Evolutionary conservation across 1,140 invertebrate genomes (phyloP).

Genomic region (Portunus trituberculatus): DNA sequence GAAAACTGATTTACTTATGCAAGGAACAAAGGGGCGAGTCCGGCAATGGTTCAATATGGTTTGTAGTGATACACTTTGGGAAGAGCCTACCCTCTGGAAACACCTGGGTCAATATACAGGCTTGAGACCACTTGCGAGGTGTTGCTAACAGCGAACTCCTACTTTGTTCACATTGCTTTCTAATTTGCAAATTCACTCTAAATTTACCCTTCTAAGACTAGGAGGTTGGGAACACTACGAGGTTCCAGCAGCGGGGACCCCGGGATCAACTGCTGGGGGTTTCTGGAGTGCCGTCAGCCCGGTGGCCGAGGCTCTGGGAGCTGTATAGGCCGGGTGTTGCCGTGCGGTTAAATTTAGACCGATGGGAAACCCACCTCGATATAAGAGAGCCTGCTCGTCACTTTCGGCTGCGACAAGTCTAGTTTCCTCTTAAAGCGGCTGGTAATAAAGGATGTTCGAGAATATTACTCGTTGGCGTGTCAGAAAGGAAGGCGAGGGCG

Average conservation of each 20-base stretch:
- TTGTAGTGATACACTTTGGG: constrained; percentile 73
- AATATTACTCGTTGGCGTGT: not conserved
- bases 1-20: constrained; percentile 37
- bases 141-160: constrained; percentile 57
- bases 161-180: not conserved
- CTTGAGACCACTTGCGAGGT: constrained; percentile 52
- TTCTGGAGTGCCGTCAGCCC: not conserved
- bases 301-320: not conserved
- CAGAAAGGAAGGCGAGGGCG: not conserved
- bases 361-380: constrained; percentile 53
- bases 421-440: not conserved
- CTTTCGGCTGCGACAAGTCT: not conserved
- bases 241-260: not conserved
- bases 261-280: constrained; percentile 28
- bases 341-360: constrained; percentile 65
- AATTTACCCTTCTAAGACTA: not conserved
- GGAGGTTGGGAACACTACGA: not conserved
- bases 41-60: constrained; percentile 72
- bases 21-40: not conserved
- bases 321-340: constrained; percentile 56
- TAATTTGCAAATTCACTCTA: constrained; percentile 5
- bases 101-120: constrained; percentile 73
- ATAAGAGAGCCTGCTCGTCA: constrained; percentile 16
- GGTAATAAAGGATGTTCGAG: not conserved
- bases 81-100: constrained; percentile 62